Base-by-base conservation (phyloP, 2,113 vertebrate species). In the Neotragus pygmaeus region DNA sequence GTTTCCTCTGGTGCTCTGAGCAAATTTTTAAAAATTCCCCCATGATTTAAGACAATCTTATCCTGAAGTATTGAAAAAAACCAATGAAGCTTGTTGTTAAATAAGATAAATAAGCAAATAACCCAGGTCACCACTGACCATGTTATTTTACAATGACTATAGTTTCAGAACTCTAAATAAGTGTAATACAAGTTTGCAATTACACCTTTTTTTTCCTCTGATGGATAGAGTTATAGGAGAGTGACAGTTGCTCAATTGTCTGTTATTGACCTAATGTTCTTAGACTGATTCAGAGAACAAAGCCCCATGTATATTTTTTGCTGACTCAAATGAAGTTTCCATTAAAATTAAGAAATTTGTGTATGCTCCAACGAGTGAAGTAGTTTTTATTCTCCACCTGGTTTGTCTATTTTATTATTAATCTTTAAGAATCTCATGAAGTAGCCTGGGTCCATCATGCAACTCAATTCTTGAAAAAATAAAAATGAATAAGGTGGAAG, bases 231-330 rank as follows among this genome's bases (percentile, higher is more conserved):
- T 91, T 94, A 91, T 30, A 93, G 70, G 57, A 97, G 88, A 96
- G 43, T 94, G 94, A 96, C 96, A 87, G 93, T 97, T 94, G 73
- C 36, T 95, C 93, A 97, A 57, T 94, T 75, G 91, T 96, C 94
- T 91, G 82, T 64, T 97, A 97, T 97, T 98, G 97, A 97, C 95
- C 86, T 95, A 75, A 96, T 85, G 55, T 83, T 89, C 21, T 97
- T 88, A 39, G 43, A 81, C 53, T 87, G 78, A 86, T 87, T 97
- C n/a, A 88, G 60, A 98, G 70, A 96, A 95, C 88, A 96, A 95
- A 97, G 87, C 33, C n/a, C 51, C 53, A 45, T 2, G 17, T 85
- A 60, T 77, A 25, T 53, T 85, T 95, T 70, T 96, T 96, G 91
- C 94, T 98, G 91, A 97, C 58, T 91, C 89, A 87, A 89, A 88